A percentile compares a stretch with the other conserved stretches of the same genome.
Evolutionary conservation across 2,888 invertebrate species (phyloP).

Genomic region (Molorchus minor): DNA sequence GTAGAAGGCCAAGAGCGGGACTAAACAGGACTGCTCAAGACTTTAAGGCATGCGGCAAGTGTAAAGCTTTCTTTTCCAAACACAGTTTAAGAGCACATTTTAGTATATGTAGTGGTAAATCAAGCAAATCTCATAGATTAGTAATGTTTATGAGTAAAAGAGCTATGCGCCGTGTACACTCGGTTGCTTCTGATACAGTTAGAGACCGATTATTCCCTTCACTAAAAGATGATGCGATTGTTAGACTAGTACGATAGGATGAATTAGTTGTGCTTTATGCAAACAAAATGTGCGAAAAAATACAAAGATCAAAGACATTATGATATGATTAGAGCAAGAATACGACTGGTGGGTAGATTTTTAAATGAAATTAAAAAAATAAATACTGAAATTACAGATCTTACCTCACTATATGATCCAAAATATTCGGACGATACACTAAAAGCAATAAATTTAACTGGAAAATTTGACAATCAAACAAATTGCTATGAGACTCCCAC

Average conservation of each 20-base stretch:
- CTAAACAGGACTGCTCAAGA: not conserved
- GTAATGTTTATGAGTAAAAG: slow-evolving; percentile 19
- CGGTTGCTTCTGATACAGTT: slow-evolving; percentile 17
- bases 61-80: not conserved
- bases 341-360: slow-evolving; percentile 27
- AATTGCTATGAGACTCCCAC: slow-evolving; percentile 11
- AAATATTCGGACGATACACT: slow-evolving; percentile 18
- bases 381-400: slow-evolving; percentile 3
- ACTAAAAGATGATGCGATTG: slow-evolving; percentile 25
- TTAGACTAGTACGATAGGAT: slow-evolving; percentile 13
- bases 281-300: not conserved
- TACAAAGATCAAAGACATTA: slow-evolving; percentile 35
- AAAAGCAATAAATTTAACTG: slow-evolving; percentile 9
- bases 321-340: slow-evolving; percentile 28
- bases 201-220: slow-evolving; percentile 18
- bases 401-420: slow-evolving; percentile 29
- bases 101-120: not conserved
- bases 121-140: not conserved
- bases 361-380: slow-evolving; percentile 4
- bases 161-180: slow-evolving; percentile 15
- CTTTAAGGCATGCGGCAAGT: not conserved
- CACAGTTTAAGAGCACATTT: not conserved
- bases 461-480: slow-evolving; percentile 23
- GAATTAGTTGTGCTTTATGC: not conserved
- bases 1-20: not conserved